A percentile compares a stretch with the other conserved stretches of the same genome.
These are phyloP conservation scores for Grallaria varia DNA, from an alignment of 2,113 vertebrate species.

Conservation along the genomic window DNA sequence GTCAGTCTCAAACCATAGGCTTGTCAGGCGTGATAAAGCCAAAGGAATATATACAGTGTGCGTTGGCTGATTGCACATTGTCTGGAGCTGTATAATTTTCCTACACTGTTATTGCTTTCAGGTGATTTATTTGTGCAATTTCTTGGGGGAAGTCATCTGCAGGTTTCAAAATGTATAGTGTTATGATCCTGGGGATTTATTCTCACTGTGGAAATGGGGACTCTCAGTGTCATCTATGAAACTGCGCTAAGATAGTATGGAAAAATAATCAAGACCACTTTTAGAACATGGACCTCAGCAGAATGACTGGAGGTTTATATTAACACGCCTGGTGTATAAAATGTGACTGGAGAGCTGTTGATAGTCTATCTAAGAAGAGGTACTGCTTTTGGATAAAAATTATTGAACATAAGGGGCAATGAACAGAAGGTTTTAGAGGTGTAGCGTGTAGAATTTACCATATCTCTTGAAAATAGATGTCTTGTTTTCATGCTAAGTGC, in stretches of 20 bases:
- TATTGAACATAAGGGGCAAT: neutral
- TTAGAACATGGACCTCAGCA: neutral
- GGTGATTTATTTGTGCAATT: conserved; percentile 58
- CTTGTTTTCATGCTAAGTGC: neutral
- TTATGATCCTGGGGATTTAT: conserved; percentile 36
- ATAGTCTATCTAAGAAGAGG: neutral
- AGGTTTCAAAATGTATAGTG: conserved; percentile 16
- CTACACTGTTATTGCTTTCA: conserved; percentile 21
- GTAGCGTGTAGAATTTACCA: neutral
- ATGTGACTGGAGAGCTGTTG: neutral
- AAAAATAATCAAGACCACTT: conserved; percentile 13
- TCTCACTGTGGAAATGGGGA: neutral
- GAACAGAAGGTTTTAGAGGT: neutral
- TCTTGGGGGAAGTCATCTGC: conserved; percentile 22
- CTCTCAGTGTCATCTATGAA: conserved; percentile 10
- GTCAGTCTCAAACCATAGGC: neutral
- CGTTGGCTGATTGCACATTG: conserved; percentile 39
- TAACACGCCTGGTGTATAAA: neutral
- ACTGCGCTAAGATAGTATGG: neutral
- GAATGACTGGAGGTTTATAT: conserved; percentile 14
- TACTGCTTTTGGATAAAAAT: neutral
- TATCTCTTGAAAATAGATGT: conserved; percentile 10
- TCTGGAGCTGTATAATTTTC: conserved; percentile 39
- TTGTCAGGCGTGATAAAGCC: neutral
- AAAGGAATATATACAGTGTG: neutral